Conservation (phyloP, 2,113 vertebrate species). For the Neogale vison region DNA sequence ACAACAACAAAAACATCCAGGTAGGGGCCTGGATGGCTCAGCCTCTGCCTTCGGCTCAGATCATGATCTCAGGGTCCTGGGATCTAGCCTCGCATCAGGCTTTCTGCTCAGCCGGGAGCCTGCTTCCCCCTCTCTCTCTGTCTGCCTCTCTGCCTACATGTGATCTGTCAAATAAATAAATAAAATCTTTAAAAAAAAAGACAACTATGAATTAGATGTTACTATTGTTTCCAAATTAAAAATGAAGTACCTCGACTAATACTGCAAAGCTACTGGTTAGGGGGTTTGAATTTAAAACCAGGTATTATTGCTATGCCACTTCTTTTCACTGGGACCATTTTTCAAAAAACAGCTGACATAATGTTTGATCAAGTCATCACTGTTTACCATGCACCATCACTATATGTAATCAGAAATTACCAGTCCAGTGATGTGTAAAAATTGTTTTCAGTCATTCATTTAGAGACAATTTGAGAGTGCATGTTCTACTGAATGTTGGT, state of each 20-base stretch:
- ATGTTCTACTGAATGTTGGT: neutral
- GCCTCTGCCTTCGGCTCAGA: too few relatives aligned
- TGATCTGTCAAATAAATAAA: too few relatives aligned
- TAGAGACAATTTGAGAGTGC: neutral
- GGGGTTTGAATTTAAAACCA: neutral
- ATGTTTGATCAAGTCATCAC: neutral
- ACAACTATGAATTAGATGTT: neutral
- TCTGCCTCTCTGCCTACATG: too few relatives aligned
- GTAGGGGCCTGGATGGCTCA: neutral
- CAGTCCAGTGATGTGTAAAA: neutral
- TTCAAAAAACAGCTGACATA: neutral
- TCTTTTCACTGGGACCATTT: neutral
- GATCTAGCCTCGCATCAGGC: too few relatives aligned
- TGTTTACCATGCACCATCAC: neutral
- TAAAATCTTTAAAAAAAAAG: too few relatives aligned
- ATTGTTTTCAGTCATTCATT: neutral
- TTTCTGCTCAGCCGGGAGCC: too few relatives aligned
- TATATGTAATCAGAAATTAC: constrained; percentile 9
- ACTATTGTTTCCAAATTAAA: neutral
- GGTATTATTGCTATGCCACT: neutral
- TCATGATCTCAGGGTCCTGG: too few relatives aligned
- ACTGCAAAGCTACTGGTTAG: neutral
- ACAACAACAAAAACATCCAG: neutral
- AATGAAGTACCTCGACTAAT: neutral
- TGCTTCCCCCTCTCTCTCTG: too few relatives aligned